These are phyloP conservation scores for Coelopa frigida DNA, from an alignment of 1,140 invertebrate species.

Conservation along the genomic window DNA sequence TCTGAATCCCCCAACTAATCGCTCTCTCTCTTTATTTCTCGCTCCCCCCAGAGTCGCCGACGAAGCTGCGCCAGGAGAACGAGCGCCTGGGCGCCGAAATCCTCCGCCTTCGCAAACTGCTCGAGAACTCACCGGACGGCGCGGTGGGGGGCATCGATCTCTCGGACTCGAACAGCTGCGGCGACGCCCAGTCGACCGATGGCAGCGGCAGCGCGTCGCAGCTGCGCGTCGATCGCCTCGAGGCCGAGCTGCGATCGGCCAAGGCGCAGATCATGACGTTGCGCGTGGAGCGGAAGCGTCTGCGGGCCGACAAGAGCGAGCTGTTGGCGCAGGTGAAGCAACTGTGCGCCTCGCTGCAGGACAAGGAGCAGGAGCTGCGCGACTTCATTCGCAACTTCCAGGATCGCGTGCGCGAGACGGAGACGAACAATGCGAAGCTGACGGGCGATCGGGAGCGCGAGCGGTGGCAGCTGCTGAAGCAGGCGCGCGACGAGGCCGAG, in stretches of 20 bases:
- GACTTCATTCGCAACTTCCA: conserved; percentile 94
- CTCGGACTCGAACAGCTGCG: conserved; percentile 27
- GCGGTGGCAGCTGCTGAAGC: conserved; percentile 77
- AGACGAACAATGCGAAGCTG: conserved; percentile 58
- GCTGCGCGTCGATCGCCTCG: conserved; percentile 44
- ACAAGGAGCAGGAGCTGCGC: conserved; percentile 86
- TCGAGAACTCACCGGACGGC: conserved; percentile 44
- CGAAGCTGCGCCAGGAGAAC: conserved; percentile 57
- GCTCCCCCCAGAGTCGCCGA: conserved; percentile 24
- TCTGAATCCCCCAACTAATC: not conserved
- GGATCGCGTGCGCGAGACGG: conserved; percentile 54
- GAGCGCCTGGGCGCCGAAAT: conserved; percentile 61
- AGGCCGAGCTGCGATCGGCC: conserved; percentile 54
- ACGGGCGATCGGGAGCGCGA: conserved; percentile 80
- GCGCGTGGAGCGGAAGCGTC: conserved; percentile 80
- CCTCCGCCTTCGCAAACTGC: conserved; percentile 51
- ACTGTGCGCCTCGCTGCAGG: conserved; percentile 84
- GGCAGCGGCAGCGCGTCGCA: conserved; percentile 20
- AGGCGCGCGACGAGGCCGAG: conserved; percentile 84
- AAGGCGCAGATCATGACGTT: conserved; percentile 57
- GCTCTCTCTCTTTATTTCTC: not conserved
- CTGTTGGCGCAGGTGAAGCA: conserved; percentile 92
- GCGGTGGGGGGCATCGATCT: conserved; percentile 33
- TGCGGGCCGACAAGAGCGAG: conserved; percentile 92
- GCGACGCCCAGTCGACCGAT: conserved; percentile 18